Conservation (phyloP, 1,140 invertebrate genomes). For the Caenorhabditis briggsae region DNA sequence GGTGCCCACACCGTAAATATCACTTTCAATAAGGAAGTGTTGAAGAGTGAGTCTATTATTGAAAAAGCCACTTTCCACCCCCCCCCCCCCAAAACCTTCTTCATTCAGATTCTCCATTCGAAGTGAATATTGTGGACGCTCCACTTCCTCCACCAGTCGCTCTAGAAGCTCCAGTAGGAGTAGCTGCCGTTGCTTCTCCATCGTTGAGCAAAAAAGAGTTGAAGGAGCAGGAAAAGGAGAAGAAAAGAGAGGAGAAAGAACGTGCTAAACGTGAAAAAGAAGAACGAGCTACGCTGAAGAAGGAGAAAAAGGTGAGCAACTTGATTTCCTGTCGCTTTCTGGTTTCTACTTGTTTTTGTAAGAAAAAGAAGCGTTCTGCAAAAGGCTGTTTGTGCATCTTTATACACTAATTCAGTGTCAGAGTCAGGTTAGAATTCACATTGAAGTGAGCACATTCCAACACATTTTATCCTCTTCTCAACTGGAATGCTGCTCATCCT, state of each 20-base stretch:
- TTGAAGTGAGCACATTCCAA: constrained; percentile 14
- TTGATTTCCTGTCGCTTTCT: constrained; percentile 70
- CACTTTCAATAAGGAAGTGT: constrained; percentile 79
- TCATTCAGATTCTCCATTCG: constrained; percentile 75
- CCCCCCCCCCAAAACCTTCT: constrained; percentile 41
- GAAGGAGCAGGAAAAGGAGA: constrained; percentile 71
- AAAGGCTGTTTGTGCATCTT: constrained; percentile 44
- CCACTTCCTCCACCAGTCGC: constrained; percentile 38
- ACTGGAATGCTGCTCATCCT: constrained; percentile 7
- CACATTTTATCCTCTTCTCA: constrained; percentile 8
- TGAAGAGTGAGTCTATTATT: constrained; percentile 76
- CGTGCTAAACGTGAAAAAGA: constrained; percentile 71
- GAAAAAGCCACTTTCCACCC: background rate
- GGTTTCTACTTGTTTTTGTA: constrained; percentile 5
- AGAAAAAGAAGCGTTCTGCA: background rate
- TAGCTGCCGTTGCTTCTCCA: constrained; percentile 53
- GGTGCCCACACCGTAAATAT: constrained; percentile 78
- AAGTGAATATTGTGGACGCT: constrained; percentile 72
- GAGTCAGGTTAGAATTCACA: constrained; percentile 29
- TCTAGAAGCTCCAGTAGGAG: background rate
- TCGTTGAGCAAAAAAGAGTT: constrained; percentile 69
- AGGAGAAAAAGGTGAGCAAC: constrained; percentile 84
- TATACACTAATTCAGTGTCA: constrained; percentile 39
- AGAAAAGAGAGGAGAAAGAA: constrained; percentile 68
- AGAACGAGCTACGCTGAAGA: constrained; percentile 86